Base-by-base conservation (phyloP, 2,888 invertebrate species). In the Arge pagana region DNA sequence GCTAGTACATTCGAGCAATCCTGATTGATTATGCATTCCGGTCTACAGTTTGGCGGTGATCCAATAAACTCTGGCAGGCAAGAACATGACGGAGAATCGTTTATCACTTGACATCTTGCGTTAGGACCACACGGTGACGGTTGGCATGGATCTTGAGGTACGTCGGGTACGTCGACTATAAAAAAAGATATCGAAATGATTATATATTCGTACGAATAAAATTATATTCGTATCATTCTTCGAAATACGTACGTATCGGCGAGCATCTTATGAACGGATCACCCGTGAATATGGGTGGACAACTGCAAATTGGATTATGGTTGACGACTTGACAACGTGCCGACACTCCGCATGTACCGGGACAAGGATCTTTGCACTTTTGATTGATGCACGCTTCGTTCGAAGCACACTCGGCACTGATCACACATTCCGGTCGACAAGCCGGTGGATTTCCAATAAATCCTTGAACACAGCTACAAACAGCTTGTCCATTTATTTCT, bases 241-340 rank as follows among this genome's bases (percentile, higher is more conserved):
- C 37, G 53, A 35, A 8, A 31, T 50, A 37, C 62, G 55, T 51
- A 54, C 57, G 36, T 4, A 53, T 48, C 28, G 28, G 43, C 6
- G 74, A 59, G 57, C 85, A 85, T 51, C 79, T 76, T 11, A 77
- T 72, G 64, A 85, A 86, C 53, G 86, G 85, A 78, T 87, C 86
- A 39, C 86, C 86, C 16, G 83, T 82, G 72, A 80, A 82, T 48
- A 84, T 84, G 26, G 80, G 74, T 16, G 82, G 68, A 71, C 87
- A 87, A 58, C 82, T 83, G 70, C 87, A 87, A 49, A 86, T 85
- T 2, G 87, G 84, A 66, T 85, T 84, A 67, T 87, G 87, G 62
- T 84, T 85, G 28, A 85, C 82, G 11, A 85, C 85, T 73, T 83
- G 82, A 68, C 87, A 87, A 58, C 83, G 77, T 30, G 87, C 85